These are phyloP conservation scores for Montipora capricornis DNA, from an alignment of 64 coral and sea anemone species.

Conservation along the genomic window DNA sequence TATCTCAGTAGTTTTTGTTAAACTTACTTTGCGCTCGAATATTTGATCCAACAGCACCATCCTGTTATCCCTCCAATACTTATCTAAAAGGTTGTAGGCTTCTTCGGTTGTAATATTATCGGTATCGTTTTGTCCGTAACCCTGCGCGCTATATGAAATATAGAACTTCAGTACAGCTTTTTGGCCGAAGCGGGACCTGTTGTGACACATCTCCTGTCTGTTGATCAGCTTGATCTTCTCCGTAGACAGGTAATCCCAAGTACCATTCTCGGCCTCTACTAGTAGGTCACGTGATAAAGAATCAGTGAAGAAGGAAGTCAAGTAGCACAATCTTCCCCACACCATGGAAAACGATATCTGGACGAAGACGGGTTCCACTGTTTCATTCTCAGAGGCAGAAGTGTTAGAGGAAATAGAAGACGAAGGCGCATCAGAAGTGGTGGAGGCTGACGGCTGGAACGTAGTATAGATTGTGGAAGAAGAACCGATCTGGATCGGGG, in stretches of 20 bases:
- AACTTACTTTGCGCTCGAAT: constrained; percentile 31
- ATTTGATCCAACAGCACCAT: constrained; percentile 30
- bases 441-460: too few species aligned
- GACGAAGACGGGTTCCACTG: neutral
- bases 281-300: neutral
- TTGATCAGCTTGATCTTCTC: constrained; percentile 1
- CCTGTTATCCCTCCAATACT: constrained; percentile 13
- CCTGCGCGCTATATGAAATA: neutral
- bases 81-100: constrained; percentile 9
- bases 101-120: neutral
- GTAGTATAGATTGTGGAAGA: too few species aligned
- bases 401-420: neutral
- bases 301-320: neutral
- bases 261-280: neutral
- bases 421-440: too few species aligned
- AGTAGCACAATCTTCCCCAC: constrained; percentile 35
- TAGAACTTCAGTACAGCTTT: neutral
- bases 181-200: neutral
- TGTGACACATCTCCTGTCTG: neutral
- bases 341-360: constrained; percentile 7
- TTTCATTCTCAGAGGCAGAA: neutral
- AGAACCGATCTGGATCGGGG: too few species aligned
- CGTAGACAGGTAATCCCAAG: neutral
- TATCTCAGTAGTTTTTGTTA: too few species aligned
- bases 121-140: neutral